Percentiles rank a stretch among this genome's conserved stretches.
phyloP scores from a whole-genome alignment of 2,797 vertebrate species.

The Propithecus perrieri region DNA sequence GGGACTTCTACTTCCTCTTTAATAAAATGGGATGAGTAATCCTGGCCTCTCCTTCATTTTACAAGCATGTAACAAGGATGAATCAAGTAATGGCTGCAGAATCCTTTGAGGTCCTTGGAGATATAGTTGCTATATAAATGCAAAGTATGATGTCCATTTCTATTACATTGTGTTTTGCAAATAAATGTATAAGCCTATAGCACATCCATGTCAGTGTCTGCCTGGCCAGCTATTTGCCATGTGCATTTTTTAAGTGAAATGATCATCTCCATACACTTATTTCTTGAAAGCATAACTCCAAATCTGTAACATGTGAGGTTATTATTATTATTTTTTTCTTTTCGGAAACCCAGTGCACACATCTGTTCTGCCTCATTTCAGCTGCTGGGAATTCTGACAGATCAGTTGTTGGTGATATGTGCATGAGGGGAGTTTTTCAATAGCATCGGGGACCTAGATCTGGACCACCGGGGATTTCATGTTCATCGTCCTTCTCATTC shows the following conservation, averaged over 20 bases:
- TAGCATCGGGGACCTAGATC: background rate
- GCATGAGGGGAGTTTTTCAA: background rate
- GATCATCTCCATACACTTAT: conserved; percentile 46
- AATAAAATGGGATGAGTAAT: conserved; percentile 71
- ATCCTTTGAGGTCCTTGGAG: conserved; percentile 76
- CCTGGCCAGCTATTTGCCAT: conserved; percentile 29
- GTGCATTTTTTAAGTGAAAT: background rate
- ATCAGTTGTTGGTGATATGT: background rate
- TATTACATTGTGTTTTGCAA: conserved; percentile 69
- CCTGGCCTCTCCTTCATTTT: conserved; percentile 66
- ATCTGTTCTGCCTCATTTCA: conserved; percentile 54
- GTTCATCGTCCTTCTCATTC: background rate
- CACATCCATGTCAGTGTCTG: conserved; percentile 30
- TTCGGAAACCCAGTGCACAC: background rate
- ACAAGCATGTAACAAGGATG: conserved; percentile 65
- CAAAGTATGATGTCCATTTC: conserved; percentile 74
- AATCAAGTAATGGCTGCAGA: conserved; percentile 68
- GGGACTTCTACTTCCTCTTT: conserved; percentile 49
- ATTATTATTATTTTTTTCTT: background rate
- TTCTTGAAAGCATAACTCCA: conserved; percentile 38
- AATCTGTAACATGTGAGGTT: background rate
- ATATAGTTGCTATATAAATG: conserved; percentile 79
- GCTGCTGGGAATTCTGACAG: conserved; percentile 46
- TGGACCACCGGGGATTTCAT: background rate
- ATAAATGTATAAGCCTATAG: conserved; percentile 60